phyloP scores from a whole-genome alignment of 2,797 vertebrate species.

The Eupleurogrammus muticus region DNA sequence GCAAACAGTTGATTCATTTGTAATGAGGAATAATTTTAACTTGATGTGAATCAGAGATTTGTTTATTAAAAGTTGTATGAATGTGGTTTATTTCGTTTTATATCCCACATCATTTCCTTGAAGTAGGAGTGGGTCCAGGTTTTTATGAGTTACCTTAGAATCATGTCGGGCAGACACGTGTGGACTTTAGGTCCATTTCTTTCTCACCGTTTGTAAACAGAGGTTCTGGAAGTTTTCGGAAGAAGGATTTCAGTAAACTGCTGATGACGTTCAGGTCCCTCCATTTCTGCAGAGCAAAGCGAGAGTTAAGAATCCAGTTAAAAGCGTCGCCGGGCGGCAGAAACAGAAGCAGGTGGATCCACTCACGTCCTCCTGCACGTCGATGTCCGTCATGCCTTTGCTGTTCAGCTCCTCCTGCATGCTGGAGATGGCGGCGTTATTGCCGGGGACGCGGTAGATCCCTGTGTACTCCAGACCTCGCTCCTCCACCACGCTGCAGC shows the following conservation, averaged over 20 bases:
- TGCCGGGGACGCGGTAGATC: conserved; percentile 98
- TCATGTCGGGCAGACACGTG: too few species aligned
- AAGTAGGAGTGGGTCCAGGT: too few species aligned
- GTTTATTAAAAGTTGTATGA: too few species aligned
- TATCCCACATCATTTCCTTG: too few species aligned
- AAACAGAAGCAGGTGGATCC: not conserved
- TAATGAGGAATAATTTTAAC: too few species aligned
- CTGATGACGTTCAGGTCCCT: conserved; percentile 98
- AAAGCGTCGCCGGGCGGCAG: too few species aligned
- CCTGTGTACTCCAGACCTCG: conserved; percentile 97
- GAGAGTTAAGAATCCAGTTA: not conserved
- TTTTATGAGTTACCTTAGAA: too few species aligned
- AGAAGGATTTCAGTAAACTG: conserved; percentile 98
- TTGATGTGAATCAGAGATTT: too few species aligned
- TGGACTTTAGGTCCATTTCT: not conserved
- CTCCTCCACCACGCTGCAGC: conserved; percentile 97
- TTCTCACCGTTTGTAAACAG: conserved; percentile 96
- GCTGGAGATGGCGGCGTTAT: conserved; percentile 97
- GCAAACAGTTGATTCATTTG: too few species aligned
- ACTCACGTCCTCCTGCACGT: conserved; percentile 96
- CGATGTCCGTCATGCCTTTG: conserved; percentile 95
- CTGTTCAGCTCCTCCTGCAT: conserved; percentile 98
- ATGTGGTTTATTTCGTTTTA: too few species aligned
- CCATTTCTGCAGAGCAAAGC: conserved; percentile 90
- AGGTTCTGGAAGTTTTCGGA: conserved; percentile 97